Conservation (phyloP, 2,888 invertebrate genomes). For the Rhagophthalmus giganteus region DNA sequence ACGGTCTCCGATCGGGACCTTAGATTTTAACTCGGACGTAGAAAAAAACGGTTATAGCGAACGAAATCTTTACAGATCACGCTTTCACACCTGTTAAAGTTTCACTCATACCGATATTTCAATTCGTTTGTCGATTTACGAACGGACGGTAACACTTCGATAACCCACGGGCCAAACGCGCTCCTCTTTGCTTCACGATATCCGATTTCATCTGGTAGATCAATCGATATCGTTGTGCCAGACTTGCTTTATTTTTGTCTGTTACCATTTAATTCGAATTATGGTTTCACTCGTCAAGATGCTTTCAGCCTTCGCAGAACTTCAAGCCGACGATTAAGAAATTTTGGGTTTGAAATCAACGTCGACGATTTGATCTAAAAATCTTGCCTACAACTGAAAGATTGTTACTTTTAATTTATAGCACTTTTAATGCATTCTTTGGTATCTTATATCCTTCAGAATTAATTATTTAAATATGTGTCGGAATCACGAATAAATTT, state of each 20-base stretch:
- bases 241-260: conserved; percentile 20
- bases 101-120: conserved; percentile 1
- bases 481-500: neutral
- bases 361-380: no score
- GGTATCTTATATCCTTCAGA: neutral
- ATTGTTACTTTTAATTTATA: no score
- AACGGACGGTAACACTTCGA: conserved; percentile 3
- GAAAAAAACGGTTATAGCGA: no score
- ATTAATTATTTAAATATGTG: neutral
- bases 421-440: neutral
- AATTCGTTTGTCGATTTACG: conserved; percentile 9
- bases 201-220: conserved; percentile 13
- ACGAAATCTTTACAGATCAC: no score
- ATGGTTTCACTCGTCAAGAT: conserved; percentile 12
- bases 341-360: neutral
- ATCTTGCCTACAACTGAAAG: no score
- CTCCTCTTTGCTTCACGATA: conserved; percentile 2
- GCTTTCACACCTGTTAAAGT: no score
- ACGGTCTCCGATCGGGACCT: no score
- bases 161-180: conserved; percentile 7
- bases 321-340: neutral
- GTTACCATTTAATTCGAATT: conserved; percentile 22
- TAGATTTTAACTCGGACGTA: no score
- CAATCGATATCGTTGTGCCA: conserved; percentile 9
- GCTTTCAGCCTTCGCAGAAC: neutral